Conservation (phyloP, 2,888 invertebrate genomes). For the Tetragonisca angustula region DNA sequence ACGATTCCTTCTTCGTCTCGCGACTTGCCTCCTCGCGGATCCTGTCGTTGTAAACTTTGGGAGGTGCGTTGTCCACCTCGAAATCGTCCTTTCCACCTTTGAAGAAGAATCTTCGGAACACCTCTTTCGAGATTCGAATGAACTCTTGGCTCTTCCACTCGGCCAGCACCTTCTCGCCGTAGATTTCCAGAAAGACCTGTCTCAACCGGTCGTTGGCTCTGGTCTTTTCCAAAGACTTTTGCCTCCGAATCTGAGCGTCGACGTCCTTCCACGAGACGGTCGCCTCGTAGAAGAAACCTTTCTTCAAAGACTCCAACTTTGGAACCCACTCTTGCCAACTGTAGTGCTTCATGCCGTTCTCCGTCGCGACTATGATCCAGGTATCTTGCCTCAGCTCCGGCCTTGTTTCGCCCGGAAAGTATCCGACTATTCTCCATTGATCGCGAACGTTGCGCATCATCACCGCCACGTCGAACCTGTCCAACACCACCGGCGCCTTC, state of each 20-base stretch:
- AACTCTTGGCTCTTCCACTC: slow-evolving; percentile 78
- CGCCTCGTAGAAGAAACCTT: slow-evolving; percentile 80
- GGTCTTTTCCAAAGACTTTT: slow-evolving; percentile 76
- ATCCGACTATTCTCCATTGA: slow-evolving; percentile 77
- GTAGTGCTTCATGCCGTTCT: slow-evolving; percentile 77
- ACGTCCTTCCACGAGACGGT: slow-evolving; percentile 80
- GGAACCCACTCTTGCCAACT: slow-evolving; percentile 81
- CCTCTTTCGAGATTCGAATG: slow-evolving; percentile 76
- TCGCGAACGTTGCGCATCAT: slow-evolving; percentile 74
- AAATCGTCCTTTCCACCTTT: slow-evolving; percentile 68
- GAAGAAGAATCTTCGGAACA: slow-evolving; percentile 80
- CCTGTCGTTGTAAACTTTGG: slow-evolving; percentile 60
- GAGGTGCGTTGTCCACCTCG: slow-evolving; percentile 70
- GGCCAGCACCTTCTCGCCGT: slow-evolving; percentile 77
- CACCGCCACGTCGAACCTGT: slow-evolving; percentile 79
- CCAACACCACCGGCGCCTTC: slow-evolving; percentile 75
- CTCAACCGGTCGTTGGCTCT: slow-evolving; percentile 78
- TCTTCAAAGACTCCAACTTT: slow-evolving; percentile 77
- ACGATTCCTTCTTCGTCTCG: slow-evolving; percentile 69
- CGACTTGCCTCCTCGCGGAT: slow-evolving; percentile 22
- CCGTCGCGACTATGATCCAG: slow-evolving; percentile 79
- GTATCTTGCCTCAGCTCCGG: slow-evolving; percentile 75
- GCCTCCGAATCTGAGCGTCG: slow-evolving; percentile 74
- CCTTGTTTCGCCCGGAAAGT: slow-evolving; percentile 74
- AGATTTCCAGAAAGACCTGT: slow-evolving; percentile 79